Conservation (phyloP, 2,797 vertebrate species). For the Enteromius treurensis region DNA sequence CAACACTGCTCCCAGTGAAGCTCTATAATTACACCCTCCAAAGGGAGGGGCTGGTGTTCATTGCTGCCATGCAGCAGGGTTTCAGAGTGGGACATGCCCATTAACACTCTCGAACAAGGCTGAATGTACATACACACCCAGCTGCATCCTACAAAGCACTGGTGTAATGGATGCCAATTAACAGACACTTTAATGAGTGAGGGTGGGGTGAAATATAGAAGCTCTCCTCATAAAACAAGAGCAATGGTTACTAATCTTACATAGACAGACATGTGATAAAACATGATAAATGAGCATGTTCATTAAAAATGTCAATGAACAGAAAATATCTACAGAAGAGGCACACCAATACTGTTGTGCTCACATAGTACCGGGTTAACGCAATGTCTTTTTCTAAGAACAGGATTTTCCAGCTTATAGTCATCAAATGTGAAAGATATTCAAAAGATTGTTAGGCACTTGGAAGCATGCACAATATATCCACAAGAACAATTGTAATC, state of each 20-base stretch:
- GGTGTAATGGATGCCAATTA: slow-evolving; percentile 59
- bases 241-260: neutral
- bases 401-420: neutral
- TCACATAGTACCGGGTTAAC: neutral
- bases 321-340: neutral
- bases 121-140: slow-evolving; percentile 63
- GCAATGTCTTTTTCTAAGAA: neutral
- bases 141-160: slow-evolving; percentile 63
- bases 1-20: slow-evolving; percentile 34
- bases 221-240: slow-evolving; percentile 3
- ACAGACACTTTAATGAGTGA: slow-evolving; percentile 49
- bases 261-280: slow-evolving; percentile 5
- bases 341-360: neutral
- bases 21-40: slow-evolving; percentile 68
- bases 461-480: neutral
- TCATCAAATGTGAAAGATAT: neutral
- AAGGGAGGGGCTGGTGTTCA: slow-evolving; percentile 53
- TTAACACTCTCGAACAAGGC: slow-evolving; percentile 58
- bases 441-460: neutral
- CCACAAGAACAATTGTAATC: neutral
- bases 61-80: slow-evolving; percentile 37
- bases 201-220: slow-evolving; percentile 25
- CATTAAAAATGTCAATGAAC: neutral
- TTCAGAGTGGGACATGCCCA: slow-evolving; percentile 57
- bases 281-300: neutral